Base-by-base conservation (phyloP, 2,888 invertebrate genomes). In the Epicampocera succincta region DNA sequence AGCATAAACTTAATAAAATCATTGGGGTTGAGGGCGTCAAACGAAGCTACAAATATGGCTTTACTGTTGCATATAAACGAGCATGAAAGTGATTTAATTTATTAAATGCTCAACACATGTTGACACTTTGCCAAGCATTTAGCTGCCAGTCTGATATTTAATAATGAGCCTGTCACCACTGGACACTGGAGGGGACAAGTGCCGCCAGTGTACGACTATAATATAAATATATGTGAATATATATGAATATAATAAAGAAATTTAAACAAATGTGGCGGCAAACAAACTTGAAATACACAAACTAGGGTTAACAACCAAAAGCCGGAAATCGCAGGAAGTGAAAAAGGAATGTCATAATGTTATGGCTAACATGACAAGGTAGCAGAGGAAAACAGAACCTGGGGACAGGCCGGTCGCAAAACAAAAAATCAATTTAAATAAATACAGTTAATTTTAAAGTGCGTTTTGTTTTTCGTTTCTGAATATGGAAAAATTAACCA, bases 21-120 rank as follows among this genome's bases (percentile, higher is more conserved):
- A 25, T 3, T 25, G 25, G 25, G 5, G 25, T 25, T n/a, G n/a
- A n/a, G n/a, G n/a, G n/a, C n/a, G n/a, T n/a, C n/a, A n/a, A n/a
- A n/a, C n/a, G n/a, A n/a, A n/a, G n/a, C n/a, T n/a, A n/a, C n/a
- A n/a, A 3, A 25, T 25, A 25, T 25, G 5, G 2, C 2, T 25
- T 3, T 25, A 25, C 5, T 5, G 2, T 25, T 25, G 25, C 5
- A 25, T 25, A 25, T 25, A 3, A 25, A 25, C 5, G 2, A 3
- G 54, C 63, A 50, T 69, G 8, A 0, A 38, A n/a, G 50, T 77
- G 77, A 74, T 74, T 78, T 69, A 78, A 82, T 82, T 82, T 82
- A 82, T 82, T 82, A 77, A 78, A 82, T 74, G 66, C 60, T 78
- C 66, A 78, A 82, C 82, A 82, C 58, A 82, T 78, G 82, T 78